Evolutionary conservation across 2,888 invertebrate species (phyloP).

Genomic region (Hirtodrosophila trivittata): DNA sequence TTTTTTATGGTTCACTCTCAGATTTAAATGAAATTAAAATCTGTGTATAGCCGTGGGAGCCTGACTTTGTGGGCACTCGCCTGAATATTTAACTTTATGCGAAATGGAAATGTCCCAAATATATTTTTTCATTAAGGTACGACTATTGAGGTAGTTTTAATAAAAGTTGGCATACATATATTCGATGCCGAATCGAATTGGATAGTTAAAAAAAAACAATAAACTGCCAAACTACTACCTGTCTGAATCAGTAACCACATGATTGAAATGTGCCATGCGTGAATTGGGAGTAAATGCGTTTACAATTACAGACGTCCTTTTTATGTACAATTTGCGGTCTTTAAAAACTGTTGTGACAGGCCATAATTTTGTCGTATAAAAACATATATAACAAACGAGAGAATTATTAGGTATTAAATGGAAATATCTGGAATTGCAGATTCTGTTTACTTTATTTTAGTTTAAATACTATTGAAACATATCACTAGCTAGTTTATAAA

Average conservation of each 20-base stretch:
- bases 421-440: too few relatives aligned
- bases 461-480: too few relatives aligned
- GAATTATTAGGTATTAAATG: too few relatives aligned
- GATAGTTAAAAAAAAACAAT: slow-evolving; percentile 6
- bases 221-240: not conserved
- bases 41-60: slow-evolving; percentile 42
- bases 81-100: slow-evolving; percentile 68
- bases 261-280: too few relatives aligned
- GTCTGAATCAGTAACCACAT: too few relatives aligned
- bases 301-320: too few relatives aligned
- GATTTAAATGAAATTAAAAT: slow-evolving; percentile 73
- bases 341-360: too few relatives aligned
- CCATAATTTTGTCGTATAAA: too few relatives aligned
- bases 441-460: too few relatives aligned
- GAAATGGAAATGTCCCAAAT: slow-evolving; percentile 30
- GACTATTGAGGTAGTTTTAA: slow-evolving; percentile 28
- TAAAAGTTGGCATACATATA: slow-evolving; percentile 49
- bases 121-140: slow-evolving; percentile 56
- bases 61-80: slow-evolving; percentile 58
- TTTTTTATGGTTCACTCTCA: slow-evolving; percentile 56
- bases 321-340: not conserved
- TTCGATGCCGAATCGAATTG: slow-evolving; percentile 47
- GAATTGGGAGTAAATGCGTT: too few relatives aligned
- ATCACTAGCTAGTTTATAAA: too few relatives aligned
- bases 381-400: too few relatives aligned